Evolutionary conservation across 1,140 invertebrate genomes (phyloP).

Genomic region (Andricus grossulariae): DNA sequence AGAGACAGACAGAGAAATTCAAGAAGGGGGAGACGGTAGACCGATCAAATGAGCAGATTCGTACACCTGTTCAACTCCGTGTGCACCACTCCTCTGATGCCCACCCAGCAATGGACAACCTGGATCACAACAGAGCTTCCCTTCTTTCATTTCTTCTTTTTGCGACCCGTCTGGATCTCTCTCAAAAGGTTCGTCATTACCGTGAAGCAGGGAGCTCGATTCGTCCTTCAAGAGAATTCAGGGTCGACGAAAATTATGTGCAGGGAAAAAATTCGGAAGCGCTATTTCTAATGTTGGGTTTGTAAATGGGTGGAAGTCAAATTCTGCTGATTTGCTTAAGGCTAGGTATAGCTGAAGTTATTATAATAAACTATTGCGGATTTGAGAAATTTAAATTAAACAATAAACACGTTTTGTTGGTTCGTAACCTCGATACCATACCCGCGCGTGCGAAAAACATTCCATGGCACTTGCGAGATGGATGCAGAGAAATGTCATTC

Average conservation of each 20-base stretch:
- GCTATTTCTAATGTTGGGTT: too few species aligned
- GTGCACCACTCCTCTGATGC: constrained; percentile 35
- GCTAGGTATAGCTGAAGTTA: too few species aligned
- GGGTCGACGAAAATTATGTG: background rate
- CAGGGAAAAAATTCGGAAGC: too few species aligned
- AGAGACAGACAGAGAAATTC: constrained; percentile 36
- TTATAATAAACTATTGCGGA: too few species aligned
- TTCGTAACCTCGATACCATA: too few species aligned
- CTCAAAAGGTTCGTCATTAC: constrained; percentile 14
- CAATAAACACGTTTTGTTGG: too few species aligned
- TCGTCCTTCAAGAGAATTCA: background rate
- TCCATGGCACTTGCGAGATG: too few species aligned
- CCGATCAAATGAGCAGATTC: constrained; percentile 37
- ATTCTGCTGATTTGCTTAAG: background rate
- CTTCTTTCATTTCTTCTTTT: constrained; percentile 9
- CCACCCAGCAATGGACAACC: constrained; percentile 28
- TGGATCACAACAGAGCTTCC: constrained; percentile 18
- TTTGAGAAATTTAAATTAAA: too few species aligned
- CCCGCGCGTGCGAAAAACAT: too few species aligned
- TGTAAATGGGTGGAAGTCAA: background rate
- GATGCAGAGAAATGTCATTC: too few species aligned
- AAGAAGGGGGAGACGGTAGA: background rate
- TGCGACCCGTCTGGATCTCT: constrained; percentile 1
- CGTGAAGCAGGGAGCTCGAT: background rate
- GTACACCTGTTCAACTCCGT: constrained; percentile 50